phyloP scores from a whole-genome alignment of 1,140 invertebrate genomes.

The Ruditapes philippinarum region DNA sequence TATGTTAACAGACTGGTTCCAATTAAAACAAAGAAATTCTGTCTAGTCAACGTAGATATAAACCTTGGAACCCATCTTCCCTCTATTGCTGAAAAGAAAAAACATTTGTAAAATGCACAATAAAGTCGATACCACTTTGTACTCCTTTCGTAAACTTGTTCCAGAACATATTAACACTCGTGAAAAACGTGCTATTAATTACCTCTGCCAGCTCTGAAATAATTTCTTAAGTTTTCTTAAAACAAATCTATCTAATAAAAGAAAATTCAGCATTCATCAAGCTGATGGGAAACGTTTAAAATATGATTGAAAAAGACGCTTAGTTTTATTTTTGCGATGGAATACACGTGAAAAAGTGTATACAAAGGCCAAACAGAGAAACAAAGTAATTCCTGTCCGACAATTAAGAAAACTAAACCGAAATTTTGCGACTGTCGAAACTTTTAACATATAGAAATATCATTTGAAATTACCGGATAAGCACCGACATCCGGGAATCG shows the following conservation, averaged over 20 bases:
- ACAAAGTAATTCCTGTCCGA: no score
- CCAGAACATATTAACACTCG: not conserved
- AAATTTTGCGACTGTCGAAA: no score
- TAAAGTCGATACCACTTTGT: slow-evolving; percentile 46
- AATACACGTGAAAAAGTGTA: no score
- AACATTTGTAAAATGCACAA: slow-evolving; percentile 54
- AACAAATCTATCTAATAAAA: not conserved
- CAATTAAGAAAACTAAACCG: no score
- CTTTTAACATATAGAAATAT: no score
- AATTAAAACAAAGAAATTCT: slow-evolving; percentile 52
- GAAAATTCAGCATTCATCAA: no score
- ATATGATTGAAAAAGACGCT: no score
- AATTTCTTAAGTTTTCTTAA: slow-evolving; percentile 33
- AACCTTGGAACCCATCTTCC: slow-evolving; percentile 36
- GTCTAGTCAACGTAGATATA: not conserved
- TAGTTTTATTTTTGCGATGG: no score
- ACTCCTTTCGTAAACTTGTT: not conserved
- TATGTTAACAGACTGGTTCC: slow-evolving; percentile 13
- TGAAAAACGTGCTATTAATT: slow-evolving; percentile 32
- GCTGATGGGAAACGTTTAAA: no score
- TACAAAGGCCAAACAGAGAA: no score
- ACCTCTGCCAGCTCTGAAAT: not conserved
- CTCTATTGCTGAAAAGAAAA: slow-evolving; percentile 43
- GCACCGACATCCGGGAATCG: no score
- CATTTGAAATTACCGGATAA: no score